Percentiles rank a stretch among this genome's conserved stretches.
These are phyloP conservation scores for Stegostoma tigrinum DNA, from an alignment of 2,113 vertebrate species.

Conservation along the genomic window DNA sequence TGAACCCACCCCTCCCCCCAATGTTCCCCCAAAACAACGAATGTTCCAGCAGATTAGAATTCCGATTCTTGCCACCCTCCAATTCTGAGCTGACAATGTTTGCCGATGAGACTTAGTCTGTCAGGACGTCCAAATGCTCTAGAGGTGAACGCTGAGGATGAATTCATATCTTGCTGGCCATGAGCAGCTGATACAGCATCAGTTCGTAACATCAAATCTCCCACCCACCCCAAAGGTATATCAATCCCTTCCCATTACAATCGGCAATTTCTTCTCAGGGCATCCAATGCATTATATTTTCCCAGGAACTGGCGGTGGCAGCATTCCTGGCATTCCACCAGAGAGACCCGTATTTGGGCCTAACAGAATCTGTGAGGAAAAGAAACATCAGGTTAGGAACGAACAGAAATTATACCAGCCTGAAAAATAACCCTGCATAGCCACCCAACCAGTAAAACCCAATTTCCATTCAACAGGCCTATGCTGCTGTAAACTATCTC, in stretches of 20 bases:
- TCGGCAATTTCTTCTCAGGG: neutral
- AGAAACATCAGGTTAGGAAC: conserved; percentile 36
- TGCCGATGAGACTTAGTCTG: neutral
- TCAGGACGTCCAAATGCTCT: neutral
- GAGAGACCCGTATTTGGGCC: conserved; percentile 93
- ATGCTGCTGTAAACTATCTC: no score
- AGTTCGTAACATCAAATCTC: neutral
- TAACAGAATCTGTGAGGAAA: conserved; percentile 71
- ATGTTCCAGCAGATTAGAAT: neutral
- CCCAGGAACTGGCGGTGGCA: conserved; percentile 73
- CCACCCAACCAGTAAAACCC: neutral
- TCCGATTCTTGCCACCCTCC: neutral
- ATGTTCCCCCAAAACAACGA: neutral
- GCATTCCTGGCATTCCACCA: conserved; percentile 81
- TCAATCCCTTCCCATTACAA: neutral
- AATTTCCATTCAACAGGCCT: no score
- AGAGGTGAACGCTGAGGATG: neutral
- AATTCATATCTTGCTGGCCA: neutral
- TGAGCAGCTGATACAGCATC: neutral
- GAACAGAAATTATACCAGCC: conserved; percentile 4
- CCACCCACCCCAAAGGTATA: neutral
- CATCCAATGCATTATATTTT: conserved; percentile 66
- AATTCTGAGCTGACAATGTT: neutral
- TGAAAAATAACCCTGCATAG: neutral
- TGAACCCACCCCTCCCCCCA: neutral